Percentiles rank a stretch among this genome's conserved stretches.
Conservation (phyloP, 2,888 invertebrate species). For the Tuta absoluta region DNA sequence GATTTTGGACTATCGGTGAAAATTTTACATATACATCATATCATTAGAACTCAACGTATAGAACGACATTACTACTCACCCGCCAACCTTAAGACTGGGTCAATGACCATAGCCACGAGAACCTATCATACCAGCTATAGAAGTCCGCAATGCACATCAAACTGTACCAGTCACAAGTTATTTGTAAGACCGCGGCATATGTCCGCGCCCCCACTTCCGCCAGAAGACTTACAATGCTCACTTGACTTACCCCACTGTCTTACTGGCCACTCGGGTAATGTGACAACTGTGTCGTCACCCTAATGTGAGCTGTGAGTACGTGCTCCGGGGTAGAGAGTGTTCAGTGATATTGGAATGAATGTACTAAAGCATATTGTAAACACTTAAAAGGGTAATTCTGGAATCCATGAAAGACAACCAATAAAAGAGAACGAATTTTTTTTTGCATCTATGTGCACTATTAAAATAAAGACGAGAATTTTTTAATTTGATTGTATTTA, state of each 20-base stretch:
- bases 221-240: constrained; percentile 74
- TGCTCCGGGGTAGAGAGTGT: background rate
- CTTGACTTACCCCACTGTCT: constrained; percentile 74
- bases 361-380: background rate
- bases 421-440: background rate
- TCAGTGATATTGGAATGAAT: background rate
- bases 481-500: too few species aligned
- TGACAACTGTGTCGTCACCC: constrained; percentile 22
- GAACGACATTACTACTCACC: too few species aligned
- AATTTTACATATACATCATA: too few species aligned
- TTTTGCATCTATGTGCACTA: too few species aligned
- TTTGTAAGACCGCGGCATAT: background rate
- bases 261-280: constrained; percentile 52
- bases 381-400: too few species aligned
- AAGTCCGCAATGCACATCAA: background rate
- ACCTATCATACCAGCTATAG: too few species aligned
- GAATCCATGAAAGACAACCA: background rate
- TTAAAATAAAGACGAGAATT: too few species aligned
- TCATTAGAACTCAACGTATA: too few species aligned
- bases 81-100: too few species aligned
- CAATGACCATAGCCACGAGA: too few species aligned
- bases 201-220: constrained; percentile 68
- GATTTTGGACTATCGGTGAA: too few species aligned
- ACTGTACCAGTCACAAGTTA: background rate
- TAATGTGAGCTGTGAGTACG: constrained; percentile 16